Evolutionary conservation across 2,113 vertebrate species (phyloP).

Genomic region (Mugil cephalus): DNA sequence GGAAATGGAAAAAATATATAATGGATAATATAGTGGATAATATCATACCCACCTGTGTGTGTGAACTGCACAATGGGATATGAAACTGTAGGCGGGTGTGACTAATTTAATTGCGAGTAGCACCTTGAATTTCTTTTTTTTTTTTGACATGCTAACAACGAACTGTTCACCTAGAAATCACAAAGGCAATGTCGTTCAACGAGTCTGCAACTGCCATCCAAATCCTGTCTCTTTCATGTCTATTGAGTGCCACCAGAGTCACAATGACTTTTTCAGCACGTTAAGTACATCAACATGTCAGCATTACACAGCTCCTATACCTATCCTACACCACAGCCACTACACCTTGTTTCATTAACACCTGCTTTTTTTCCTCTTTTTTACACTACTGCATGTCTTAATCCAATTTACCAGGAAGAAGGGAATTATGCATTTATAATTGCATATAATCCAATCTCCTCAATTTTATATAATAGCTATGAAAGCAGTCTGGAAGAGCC

Average conservation of each 20-base stretch:
- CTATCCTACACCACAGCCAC: not conserved
- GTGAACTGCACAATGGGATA: conserved; percentile 11
- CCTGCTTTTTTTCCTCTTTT: conserved; percentile 1
- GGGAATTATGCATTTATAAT: not conserved
- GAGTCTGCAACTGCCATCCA: conserved; percentile 8
- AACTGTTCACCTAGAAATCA: conserved; percentile 31
- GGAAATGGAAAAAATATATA: too few species aligned
- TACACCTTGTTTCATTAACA: not conserved
- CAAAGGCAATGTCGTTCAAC: conserved; percentile 38
- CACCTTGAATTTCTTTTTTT: conserved; percentile 25
- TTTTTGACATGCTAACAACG: conserved; percentile 43
- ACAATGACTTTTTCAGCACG: conserved; percentile 8
- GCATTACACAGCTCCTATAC: not conserved
- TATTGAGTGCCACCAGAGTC: not conserved
- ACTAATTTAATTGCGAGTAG: conserved; percentile 38
- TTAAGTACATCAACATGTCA: conserved; percentile 16
- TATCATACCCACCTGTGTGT: too few species aligned
- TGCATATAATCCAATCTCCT: not conserved
- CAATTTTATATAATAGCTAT: conserved; percentile 1
- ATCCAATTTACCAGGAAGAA: not conserved
- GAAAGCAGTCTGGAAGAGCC: not conserved
- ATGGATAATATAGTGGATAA: too few species aligned
- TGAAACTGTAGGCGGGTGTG: conserved; percentile 14
- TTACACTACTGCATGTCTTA: not conserved
- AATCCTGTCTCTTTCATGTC: conserved; percentile 27